Conservation (phyloP, 2,113 vertebrate species). For the Isichthys henryi region DNA sequence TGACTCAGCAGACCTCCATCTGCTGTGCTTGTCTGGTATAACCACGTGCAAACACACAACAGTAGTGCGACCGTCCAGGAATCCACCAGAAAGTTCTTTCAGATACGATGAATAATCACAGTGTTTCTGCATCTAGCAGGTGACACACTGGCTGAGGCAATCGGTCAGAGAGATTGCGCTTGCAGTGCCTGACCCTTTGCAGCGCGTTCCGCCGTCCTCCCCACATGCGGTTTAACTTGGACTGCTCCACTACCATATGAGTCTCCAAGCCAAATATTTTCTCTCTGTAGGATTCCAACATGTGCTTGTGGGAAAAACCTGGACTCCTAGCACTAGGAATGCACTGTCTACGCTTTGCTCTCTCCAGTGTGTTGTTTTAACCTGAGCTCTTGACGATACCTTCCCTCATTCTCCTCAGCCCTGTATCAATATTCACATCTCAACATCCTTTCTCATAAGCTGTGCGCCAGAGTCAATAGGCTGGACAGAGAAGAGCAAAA, state of each 20-base stretch:
- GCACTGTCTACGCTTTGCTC: constrained; percentile 32
- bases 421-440: constrained; percentile 33
- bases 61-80: background rate
- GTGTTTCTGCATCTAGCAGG: background rate
- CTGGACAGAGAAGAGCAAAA: constrained; percentile 41
- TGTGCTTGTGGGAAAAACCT: constrained; percentile 56
- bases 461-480: constrained; percentile 44
- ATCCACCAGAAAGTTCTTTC: background rate
- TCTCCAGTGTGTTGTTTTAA: constrained; percentile 39
- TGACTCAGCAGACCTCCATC: background rate
- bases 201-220: constrained; percentile 24
- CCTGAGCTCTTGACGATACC: constrained; percentile 36
- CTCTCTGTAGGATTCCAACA: constrained; percentile 54
- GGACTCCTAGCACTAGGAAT: constrained; percentile 39
- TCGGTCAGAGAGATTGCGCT: background rate
- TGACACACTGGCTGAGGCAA: background rate
- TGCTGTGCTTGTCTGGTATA: background rate
- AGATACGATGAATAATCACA: background rate
- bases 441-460: constrained; percentile 16
- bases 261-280: constrained; percentile 58
- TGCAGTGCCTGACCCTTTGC: constrained; percentile 27
- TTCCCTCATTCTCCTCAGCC: constrained; percentile 24
- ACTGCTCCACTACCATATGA: constrained; percentile 41
- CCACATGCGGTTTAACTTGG: constrained; percentile 43
- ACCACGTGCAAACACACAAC: background rate